These are phyloP conservation scores for Theodoxus fluviatilis DNA, from an alignment of 2,888 invertebrate species.

Conservation along the genomic window DNA sequence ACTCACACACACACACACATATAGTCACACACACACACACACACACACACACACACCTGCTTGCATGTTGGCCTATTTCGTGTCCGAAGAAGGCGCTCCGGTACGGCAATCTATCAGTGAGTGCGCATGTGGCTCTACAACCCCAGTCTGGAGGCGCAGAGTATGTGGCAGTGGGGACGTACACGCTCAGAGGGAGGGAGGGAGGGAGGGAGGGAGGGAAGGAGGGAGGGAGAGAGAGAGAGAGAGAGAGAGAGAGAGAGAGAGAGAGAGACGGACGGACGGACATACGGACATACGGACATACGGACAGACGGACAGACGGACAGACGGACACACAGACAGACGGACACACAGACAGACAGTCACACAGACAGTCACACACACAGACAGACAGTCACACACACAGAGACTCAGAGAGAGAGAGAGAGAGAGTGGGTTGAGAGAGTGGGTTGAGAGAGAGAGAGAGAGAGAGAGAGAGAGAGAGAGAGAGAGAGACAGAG, in stretches of 20 bases:
- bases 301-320: too few species aligned
- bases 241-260: not conserved
- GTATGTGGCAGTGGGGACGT: not conserved
- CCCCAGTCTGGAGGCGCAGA: too few species aligned
- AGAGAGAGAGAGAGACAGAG: not conserved
- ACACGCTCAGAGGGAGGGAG: not conserved
- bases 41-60: too few species aligned
- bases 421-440: not conserved
- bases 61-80: too few species aligned
- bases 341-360: not conserved
- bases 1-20: too few species aligned
- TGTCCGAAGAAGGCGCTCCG: too few species aligned
- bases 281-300: too few species aligned
- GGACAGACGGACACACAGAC: too few species aligned
- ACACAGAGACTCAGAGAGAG: not conserved
- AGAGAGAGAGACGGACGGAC: slow-evolving; percentile 2
- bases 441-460: not conserved
- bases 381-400: not conserved
- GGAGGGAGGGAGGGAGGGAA: slow-evolving; percentile 3
- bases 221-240: not conserved
- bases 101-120: not conserved
- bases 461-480: not conserved
- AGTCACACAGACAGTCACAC: not conserved
- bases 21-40: too few species aligned
- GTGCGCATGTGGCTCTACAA: too few species aligned